A percentile compares a stretch with the other conserved stretches of the same genome.
These are phyloP conservation scores for Galeopterus variegatus DNA, from an alignment of 2,113 vertebrate species.

Conservation along the genomic window DNA sequence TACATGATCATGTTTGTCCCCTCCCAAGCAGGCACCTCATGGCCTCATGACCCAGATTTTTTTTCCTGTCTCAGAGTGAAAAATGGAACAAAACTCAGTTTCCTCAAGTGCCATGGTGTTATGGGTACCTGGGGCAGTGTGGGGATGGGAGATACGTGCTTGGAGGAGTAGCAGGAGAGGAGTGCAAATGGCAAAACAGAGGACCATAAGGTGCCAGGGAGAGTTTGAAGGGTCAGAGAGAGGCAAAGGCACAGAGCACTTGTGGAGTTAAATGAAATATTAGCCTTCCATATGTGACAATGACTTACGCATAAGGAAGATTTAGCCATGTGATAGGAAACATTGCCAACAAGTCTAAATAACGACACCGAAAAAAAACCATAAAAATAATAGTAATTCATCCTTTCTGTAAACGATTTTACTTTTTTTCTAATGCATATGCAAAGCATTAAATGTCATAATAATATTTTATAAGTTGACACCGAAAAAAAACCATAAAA, in stretches of 20 bases:
- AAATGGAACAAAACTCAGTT: not conserved
- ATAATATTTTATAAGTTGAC: no score
- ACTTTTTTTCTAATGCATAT: not conserved
- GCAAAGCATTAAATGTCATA: not conserved
- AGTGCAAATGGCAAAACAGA: not conserved
- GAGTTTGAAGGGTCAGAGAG: not conserved
- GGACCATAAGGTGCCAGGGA: fast-evolving
- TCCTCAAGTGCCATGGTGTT: not conserved
- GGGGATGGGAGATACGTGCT: not conserved
- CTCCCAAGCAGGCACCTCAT: not conserved
- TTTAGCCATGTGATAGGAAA: not conserved
- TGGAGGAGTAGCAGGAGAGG: not conserved
- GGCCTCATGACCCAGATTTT: not conserved
- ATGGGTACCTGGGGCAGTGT: not conserved
- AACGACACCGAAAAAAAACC: not conserved
- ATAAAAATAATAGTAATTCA: not conserved
- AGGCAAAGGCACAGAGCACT: not conserved
- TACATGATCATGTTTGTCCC: not conserved
- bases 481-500: not conserved
- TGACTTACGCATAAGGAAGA: not conserved
- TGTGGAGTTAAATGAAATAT: not conserved
- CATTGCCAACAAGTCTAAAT: not conserved
- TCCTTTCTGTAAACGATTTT: not conserved
- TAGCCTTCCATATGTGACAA: not conserved
- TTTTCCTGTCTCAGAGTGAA: not conserved